A percentile compares a stretch with the other conserved stretches of the same genome.
Conservation (phyloP, 2,888 invertebrate species). For the Chaetoderma sp. region DNA sequence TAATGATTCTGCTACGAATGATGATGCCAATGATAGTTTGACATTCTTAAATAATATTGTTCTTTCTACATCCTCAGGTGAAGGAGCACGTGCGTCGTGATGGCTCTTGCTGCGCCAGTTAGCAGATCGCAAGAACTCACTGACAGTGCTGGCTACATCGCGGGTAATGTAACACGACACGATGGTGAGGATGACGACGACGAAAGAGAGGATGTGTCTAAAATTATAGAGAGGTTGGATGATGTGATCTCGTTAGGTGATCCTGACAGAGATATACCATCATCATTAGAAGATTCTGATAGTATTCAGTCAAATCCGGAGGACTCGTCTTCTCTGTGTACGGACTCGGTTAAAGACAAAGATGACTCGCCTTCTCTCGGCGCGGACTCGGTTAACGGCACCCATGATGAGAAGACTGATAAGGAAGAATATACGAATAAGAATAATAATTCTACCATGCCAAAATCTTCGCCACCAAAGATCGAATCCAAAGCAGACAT, state of each 20-base stretch:
- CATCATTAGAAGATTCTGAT: not conserved
- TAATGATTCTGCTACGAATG: no score
- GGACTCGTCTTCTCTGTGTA: not conserved
- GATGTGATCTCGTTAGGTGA: not conserved
- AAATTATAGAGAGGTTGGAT: constrained; percentile 1
- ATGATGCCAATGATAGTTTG: no score
- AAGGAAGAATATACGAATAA: not conserved
- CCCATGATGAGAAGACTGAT: not conserved
- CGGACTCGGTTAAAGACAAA: not conserved
- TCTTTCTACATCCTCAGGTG: no score
- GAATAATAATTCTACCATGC: not conserved
- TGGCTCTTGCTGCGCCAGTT: no score
- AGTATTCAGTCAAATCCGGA: not conserved
- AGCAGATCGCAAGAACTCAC: no score
- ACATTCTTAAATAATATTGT: no score
- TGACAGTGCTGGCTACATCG: constrained; percentile 1
- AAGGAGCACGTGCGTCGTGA: no score
- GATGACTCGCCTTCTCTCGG: not conserved
- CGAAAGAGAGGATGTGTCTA: not conserved
- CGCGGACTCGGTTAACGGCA: not conserved
- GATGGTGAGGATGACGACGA: not conserved
- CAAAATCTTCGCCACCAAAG: not conserved
- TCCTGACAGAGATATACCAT: constrained; percentile 4
- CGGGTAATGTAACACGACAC: not conserved
- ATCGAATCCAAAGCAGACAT: not conserved